Evolutionary conservation across 2,888 invertebrate genomes (phyloP).

Genomic region (Nyleta sp.): DNA sequence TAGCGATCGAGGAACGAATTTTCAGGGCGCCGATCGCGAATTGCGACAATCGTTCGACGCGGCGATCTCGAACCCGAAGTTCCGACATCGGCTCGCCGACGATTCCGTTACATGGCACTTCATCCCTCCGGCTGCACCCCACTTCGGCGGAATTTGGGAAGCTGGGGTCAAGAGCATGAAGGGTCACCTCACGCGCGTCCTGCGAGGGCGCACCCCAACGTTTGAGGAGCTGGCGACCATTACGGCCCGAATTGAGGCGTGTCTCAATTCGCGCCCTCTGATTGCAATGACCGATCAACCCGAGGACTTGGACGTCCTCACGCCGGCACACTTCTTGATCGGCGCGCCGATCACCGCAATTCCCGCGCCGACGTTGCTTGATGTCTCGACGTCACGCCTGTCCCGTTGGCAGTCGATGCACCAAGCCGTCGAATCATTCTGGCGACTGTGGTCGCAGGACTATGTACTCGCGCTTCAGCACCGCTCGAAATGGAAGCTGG

Average conservation of each 20-base stretch:
- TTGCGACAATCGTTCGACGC: background rate
- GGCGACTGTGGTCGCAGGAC: background rate
- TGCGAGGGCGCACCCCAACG: background rate
- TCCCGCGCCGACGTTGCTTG: background rate
- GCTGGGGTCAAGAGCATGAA: background rate
- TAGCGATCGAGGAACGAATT: background rate
- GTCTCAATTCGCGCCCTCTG: conserved; percentile 3
- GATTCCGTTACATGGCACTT: conserved; percentile 9
- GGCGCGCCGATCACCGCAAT: background rate
- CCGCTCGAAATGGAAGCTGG: conserved; percentile 8
- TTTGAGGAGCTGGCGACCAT: background rate
- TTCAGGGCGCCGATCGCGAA: conserved; percentile 3
- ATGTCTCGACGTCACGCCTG: background rate
- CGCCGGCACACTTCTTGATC: conserved; percentile 6
- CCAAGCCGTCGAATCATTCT: background rate
- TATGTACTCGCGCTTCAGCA: conserved; percentile 17
- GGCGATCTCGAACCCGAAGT: background rate
- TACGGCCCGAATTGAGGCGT: background rate
- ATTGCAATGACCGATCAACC: background rate
- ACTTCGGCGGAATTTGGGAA: conserved; percentile 14
- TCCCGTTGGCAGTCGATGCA: conserved; percentile 9
- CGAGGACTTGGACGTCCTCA: background rate
- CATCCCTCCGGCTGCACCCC: background rate
- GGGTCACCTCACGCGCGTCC: background rate
- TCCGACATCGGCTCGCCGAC: background rate